phyloP scores from a whole-genome alignment of 2,113 vertebrate species.

The Columbina picui region DNA sequence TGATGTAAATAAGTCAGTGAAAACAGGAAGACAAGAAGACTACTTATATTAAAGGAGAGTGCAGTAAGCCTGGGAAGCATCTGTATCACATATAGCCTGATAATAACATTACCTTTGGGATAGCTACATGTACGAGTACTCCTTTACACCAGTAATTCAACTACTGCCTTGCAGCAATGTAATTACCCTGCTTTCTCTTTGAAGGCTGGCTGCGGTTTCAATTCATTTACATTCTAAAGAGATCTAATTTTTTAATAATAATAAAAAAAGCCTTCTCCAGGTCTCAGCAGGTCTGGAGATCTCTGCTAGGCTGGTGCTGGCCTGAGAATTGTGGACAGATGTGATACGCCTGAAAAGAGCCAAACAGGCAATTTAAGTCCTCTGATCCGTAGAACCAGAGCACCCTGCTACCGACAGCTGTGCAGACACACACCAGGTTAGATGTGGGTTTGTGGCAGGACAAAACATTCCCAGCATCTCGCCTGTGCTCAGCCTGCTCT shows the following conservation, averaged over 20 bases:
- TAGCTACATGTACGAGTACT: background rate
- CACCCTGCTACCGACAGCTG: background rate
- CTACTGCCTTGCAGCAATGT: conserved; percentile 32
- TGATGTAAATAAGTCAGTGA: background rate
- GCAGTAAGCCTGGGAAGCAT: conserved; percentile 1
- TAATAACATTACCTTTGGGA: conserved; percentile 23
- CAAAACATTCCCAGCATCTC: background rate
- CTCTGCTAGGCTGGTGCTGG: background rate
- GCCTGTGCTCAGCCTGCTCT: background rate
- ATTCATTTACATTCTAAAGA: conserved; percentile 56
- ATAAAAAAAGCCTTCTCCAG: background rate
- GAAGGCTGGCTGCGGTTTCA: conserved; percentile 34
- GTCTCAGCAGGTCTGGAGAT: conserved; percentile 4
- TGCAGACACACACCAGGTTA: background rate
- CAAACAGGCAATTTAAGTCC: background rate
- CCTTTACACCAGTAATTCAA: conserved; percentile 46
- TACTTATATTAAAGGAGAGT: background rate
- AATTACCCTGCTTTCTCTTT: conserved; percentile 58
- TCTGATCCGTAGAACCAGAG: background rate
- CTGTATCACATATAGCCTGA: background rate
- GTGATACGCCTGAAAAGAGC: background rate
- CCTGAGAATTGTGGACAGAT: background rate
- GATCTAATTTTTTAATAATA: conserved; percentile 25
- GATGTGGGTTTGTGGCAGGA: background rate
- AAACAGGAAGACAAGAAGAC: background rate